Evolutionary conservation across 30 jellyfish, hydroid and myxozoan genomes (phyloP).

Genomic region (Rhopilema esculentum): DNA sequence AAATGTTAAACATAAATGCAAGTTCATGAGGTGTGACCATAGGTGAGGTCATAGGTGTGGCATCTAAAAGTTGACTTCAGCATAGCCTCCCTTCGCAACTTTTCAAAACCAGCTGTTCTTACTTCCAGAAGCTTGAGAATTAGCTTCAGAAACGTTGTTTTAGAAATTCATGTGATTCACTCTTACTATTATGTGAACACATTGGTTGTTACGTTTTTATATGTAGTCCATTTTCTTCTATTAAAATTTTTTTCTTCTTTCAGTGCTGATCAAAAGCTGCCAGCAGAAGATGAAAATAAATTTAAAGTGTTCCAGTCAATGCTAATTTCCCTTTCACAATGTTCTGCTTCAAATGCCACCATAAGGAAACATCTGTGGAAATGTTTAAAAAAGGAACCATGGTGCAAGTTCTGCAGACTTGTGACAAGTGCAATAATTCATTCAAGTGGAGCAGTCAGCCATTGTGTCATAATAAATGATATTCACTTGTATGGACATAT

Average conservation of each 20-base stretch:
- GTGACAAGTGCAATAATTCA: slow-evolving; percentile 4
- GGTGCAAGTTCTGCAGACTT: slow-evolving; percentile 19
- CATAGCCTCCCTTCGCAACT: not conserved
- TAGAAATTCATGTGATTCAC: not conserved
- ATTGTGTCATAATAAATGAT: not conserved
- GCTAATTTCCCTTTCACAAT: slow-evolving; percentile 20
- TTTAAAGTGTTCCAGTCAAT: slow-evolving; percentile 14
- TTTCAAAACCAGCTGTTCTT: not conserved
- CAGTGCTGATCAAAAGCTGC: not conserved
- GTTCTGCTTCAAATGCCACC: slow-evolving; percentile 36
- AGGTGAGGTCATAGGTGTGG: not conserved
- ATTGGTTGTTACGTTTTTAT: not conserved
- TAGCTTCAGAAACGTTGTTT: not conserved
- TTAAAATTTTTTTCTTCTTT: not conserved
- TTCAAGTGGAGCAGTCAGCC: slow-evolving; percentile 34
- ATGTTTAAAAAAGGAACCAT: slow-evolving; percentile 26
- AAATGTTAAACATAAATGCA: not conserved
- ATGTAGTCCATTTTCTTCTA: not conserved
- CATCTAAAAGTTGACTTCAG: not conserved
- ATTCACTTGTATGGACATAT: slow-evolving; percentile 7
- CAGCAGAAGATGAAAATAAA: not conserved
- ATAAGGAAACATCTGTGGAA: slow-evolving; percentile 6
- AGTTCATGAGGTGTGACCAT: not conserved
- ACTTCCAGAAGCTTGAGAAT: not conserved
- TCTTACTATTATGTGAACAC: not conserved